Evolutionary conservation across 2,797 vertebrate species (phyloP).

Genomic region (Choloepus didactylus): DNA sequence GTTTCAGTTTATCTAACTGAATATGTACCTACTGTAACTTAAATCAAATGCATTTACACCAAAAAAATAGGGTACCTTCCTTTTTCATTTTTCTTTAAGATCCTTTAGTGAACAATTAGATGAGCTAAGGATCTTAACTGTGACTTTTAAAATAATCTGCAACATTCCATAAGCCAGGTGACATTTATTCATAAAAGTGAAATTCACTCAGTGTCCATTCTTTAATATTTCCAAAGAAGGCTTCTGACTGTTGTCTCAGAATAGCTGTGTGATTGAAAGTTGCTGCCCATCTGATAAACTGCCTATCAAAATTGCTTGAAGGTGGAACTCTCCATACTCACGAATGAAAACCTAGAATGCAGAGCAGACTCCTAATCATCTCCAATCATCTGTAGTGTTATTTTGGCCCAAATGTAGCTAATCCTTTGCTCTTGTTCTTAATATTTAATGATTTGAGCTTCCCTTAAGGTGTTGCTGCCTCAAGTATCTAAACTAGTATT

Average conservation of each 20-base stretch:
- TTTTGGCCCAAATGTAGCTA: not conserved
- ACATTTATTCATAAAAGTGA: not conserved
- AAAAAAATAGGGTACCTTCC: not conserved
- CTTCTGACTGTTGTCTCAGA: not conserved
- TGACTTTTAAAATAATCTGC: not conserved
- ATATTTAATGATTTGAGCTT: slow-evolving; percentile 43
- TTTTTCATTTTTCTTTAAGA: not conserved
- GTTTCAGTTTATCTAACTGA: not conserved
- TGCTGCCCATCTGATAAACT: not conserved
- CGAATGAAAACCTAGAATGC: not conserved
- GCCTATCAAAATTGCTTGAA: not conserved
- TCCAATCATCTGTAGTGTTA: not conserved
- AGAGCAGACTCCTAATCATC: not conserved
- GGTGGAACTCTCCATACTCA: not conserved
- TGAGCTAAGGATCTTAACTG: not conserved
- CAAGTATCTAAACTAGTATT: not conserved
- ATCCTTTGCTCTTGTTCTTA: not conserved
- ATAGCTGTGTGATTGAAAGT: not conserved
- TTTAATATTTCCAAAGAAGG: not conserved
- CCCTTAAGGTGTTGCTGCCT: not conserved
- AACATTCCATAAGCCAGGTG: not conserved
- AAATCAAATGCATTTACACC: not conserved
- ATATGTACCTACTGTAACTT: not conserved
- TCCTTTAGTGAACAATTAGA: not conserved
- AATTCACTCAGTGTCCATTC: not conserved